Evolutionary conservation across 2,888 invertebrate genomes (phyloP).

Genomic region (Hermodice carunculata): DNA sequence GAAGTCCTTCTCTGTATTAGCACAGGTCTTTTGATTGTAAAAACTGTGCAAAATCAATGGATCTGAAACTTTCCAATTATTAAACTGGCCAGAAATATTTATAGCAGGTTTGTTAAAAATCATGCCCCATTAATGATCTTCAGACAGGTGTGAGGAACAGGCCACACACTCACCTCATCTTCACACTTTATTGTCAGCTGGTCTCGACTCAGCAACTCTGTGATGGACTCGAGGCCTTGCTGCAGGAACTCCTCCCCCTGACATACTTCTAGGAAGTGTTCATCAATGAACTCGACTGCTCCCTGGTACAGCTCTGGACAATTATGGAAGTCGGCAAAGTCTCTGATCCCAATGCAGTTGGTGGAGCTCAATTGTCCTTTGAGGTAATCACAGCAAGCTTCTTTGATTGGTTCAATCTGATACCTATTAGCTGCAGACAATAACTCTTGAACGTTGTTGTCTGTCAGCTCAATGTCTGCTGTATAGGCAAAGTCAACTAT

Average conservation of each 20-base stretch:
- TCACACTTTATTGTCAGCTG: slow-evolving; percentile 1
- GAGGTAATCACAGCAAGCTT: background rate
- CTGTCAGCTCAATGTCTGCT: slow-evolving; percentile 2
- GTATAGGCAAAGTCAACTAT: slow-evolving; percentile 9
- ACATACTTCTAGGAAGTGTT: background rate
- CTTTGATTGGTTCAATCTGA: slow-evolving; percentile 14
- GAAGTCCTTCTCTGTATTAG: too few relatives aligned
- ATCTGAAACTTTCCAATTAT: too few relatives aligned
- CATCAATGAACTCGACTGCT: background rate
- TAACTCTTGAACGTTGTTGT: slow-evolving; percentile 10
- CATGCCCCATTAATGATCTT: too few relatives aligned
- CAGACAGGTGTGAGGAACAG: background rate
- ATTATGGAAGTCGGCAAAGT: slow-evolving; percentile 6
- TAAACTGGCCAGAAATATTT: too few relatives aligned
- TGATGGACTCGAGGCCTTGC: background rate
- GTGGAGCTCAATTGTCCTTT: background rate
- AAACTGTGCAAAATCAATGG: too few relatives aligned
- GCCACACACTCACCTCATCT: background rate
- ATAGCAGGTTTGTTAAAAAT: too few relatives aligned
- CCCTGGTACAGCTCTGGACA: background rate
- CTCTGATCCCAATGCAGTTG: slow-evolving; percentile 1
- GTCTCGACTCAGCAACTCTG: background rate
- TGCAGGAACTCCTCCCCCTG: slow-evolving; percentile 2
- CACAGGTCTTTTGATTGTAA: too few relatives aligned
- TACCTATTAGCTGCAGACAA: slow-evolving; percentile 9